These are phyloP conservation scores for Diadumene lineata DNA, from an alignment of 92 coral and sea anemone species.

Conservation along the genomic window DNA sequence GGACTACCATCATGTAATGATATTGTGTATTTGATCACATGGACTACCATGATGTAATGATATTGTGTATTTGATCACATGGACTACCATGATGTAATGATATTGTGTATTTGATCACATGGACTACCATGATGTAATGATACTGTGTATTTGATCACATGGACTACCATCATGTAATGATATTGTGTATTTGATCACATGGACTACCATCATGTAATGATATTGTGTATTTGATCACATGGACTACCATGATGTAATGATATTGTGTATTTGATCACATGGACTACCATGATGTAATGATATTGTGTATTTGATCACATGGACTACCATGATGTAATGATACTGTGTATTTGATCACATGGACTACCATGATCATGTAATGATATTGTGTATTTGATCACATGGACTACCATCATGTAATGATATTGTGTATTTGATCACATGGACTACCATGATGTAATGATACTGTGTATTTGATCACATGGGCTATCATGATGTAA, in stretches of 20 bases:
- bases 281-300: background rate
- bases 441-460: background rate
- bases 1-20: too few relatives aligned
- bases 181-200: background rate
- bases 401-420: too few relatives aligned
- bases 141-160: background rate
- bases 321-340: too few relatives aligned
- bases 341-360: background rate
- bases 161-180: too few relatives aligned
- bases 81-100: too few relatives aligned
- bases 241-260: too few relatives aligned
- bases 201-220: background rate
- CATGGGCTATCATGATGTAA: too few relatives aligned
- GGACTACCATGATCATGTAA: background rate
- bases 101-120: background rate
- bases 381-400: background rate
- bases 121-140: background rate
- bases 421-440: background rate
- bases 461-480: background rate
- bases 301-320: conserved; percentile 1
- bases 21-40: background rate
- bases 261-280: background rate
- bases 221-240: conserved; percentile 1
- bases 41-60: background rate
- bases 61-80: conserved; percentile 1